Conservation (phyloP, 2,113 vertebrate genomes). For the Lepus europaeus region DNA sequence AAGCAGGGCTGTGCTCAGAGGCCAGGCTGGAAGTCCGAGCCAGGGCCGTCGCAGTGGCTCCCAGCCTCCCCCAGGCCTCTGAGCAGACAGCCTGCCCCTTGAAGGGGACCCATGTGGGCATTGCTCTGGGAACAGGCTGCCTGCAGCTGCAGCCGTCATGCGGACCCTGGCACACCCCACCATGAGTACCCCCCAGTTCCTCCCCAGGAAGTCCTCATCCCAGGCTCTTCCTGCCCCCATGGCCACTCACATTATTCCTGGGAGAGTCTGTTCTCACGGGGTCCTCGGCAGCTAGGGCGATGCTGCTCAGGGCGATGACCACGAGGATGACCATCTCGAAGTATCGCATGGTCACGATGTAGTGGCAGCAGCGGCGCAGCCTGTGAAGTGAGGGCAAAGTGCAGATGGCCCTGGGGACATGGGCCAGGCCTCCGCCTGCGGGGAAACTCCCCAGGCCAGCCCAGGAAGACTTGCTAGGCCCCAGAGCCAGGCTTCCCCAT, state of each 20-base stretch:
- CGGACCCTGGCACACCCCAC: not conserved
- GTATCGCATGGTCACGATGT: slow-evolving; percentile 96
- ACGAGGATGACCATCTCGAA: slow-evolving; percentile 99
- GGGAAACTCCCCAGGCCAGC: not conserved
- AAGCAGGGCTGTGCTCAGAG: not conserved
- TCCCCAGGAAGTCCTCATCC: too few species aligned
- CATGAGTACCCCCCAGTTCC: too few species aligned
- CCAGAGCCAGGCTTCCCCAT: not conserved
- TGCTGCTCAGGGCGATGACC: slow-evolving; percentile 97
- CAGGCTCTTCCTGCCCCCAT: not conserved
- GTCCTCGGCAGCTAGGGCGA: slow-evolving; percentile 97
- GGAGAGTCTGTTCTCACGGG: slow-evolving; percentile 94
- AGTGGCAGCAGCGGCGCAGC: slow-evolving; percentile 95
- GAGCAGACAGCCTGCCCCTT: not conserved
- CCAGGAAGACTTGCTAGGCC: too few species aligned
- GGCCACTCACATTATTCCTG: slow-evolving; percentile 93
- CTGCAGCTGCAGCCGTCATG: not conserved
- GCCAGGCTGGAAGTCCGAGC: not conserved
- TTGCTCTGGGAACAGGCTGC: not conserved
- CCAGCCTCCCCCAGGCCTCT: not conserved
- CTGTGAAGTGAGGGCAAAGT: slow-evolving; percentile 81
- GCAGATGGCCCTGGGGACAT: not conserved
- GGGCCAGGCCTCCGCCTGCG: not conserved
- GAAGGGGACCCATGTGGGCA: accelerated
- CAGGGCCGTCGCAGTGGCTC: not conserved